Evolutionary conservation across 1,140 invertebrate genomes (phyloP), one percentile per base, ranked within the genome.

Genomic region (Latrodectus geometricus): DNA sequence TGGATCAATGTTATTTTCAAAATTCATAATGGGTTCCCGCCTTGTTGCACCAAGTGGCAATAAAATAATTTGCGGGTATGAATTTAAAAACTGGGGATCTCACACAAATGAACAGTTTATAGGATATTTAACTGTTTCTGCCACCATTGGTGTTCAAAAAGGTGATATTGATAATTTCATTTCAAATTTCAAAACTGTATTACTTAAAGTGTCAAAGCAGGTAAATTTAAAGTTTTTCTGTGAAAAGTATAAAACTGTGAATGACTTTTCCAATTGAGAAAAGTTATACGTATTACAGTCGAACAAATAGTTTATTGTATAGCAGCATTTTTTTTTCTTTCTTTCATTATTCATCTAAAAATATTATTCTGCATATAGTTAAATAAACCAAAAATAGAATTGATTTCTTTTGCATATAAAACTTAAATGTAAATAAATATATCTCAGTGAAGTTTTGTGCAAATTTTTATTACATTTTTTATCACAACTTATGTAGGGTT

Each of bases 1-100:
- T 69, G 95, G 95, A 3, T 95, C 95, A 3, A 95, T 95, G 93
- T 90, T 96, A 56, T 96, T 95, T 90, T 92, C 94, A 61, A 92
- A 94, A 88, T 94, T 93, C 89, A 94, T 95, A 17, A 89, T 86
- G 77, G 78, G 80, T 65, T 56, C 82, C 14, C 75, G 88, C 14
- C 93, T 94, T 50, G 92, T 94, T 70, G 92, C 93, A 15, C 91
- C 92, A 21, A 91, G 91, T 14, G 93, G 93, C 83, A 89, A 90
- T 14, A 94, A 94, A 90, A 91, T 91, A 84, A 92, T 94, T 80
- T 92, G 92, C 86, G 92, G 92, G 35, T 91, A 92, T 87, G 92
- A 93, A 88, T 94, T 93, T 89, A 83, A 85, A 92, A 94, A 94
- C 54, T 95, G 94, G 94, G 95, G 95, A 70, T 92, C 94, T 35